Evolutionary conservation across 2,888 invertebrate species (phyloP).

Genomic region (Diarsia mendica): DNA sequence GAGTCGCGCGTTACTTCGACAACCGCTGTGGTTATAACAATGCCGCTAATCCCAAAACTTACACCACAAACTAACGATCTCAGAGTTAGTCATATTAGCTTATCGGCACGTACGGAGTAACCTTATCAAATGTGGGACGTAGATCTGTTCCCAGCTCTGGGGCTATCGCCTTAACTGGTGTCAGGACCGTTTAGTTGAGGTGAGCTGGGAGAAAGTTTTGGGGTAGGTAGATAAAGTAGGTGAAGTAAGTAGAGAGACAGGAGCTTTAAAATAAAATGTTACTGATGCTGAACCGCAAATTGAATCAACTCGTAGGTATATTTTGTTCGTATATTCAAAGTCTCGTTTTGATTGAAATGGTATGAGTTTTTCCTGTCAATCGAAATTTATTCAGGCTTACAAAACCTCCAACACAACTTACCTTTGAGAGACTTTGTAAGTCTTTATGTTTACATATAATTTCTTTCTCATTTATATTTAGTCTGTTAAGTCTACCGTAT

Average conservation of each 20-base stretch:
- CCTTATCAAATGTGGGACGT: constrained; percentile 75
- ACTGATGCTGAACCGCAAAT: not conserved
- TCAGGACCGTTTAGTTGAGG: constrained; percentile 26
- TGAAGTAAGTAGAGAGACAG: too few species aligned
- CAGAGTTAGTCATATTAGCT: constrained; percentile 72
- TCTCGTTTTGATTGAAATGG: not conserved
- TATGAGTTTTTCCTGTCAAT: not conserved
- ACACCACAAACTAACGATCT: constrained; percentile 57
- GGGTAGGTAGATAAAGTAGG: not conserved
- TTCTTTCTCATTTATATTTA: not conserved
- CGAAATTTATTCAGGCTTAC: not conserved
- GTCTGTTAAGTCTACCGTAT: too few species aligned
- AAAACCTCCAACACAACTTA: too few species aligned
- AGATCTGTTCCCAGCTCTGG: constrained; percentile 54
- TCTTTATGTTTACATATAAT: not conserved
- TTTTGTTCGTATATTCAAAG: not conserved
- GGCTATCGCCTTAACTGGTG: constrained; percentile 41
- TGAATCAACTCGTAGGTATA: too few species aligned
- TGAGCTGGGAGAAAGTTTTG: constrained; percentile 27
- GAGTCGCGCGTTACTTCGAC: not conserved
- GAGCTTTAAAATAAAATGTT: not conserved
- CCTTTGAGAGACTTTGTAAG: too few species aligned
- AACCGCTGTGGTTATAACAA: not conserved
- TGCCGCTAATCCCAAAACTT: constrained; percentile 31
- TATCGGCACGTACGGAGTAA: constrained; percentile 75